Base-by-base conservation (phyloP, 2,888 invertebrate genomes). In the Dichetophora obliterata region DNA sequence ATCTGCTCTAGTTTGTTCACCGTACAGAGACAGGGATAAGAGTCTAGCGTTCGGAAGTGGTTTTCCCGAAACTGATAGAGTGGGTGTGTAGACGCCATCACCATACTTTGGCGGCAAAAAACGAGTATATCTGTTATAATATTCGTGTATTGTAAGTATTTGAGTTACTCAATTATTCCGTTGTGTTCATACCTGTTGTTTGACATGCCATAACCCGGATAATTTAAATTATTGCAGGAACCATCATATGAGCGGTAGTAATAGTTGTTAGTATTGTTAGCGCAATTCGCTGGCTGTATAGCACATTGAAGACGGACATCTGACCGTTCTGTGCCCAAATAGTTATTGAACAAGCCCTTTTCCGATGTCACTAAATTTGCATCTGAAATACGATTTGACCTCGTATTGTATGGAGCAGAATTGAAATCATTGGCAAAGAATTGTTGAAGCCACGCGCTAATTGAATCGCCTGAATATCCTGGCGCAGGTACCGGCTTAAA, bases 171-270 rank as follows among this genome's bases (percentile, higher is more conserved):
- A 9, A n/a, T 19, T 22, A 8, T 19, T 19, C 6, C 34, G 14
- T 19, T 27, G 19, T 27, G 48, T 34, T 14, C 50, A 72, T 76
- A 80, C 80, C 79, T 81, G 0, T 80, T 73, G 1, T 74, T 80
- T 9, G 82, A 80, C 80, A 83, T 83, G 16, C 84, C 84, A 74
- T 76, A 82, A 1, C 76, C 79, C 14, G 83, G 85, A 72, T 84
- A 79, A 19, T 82, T 59, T 3, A 88, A 78, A 61, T 86, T 87
- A 63, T 87, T 87, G 57, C 87, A 87, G 0, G 87, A 79, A 0
- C 87, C 87, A 76, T 87, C 87, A 14, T 81, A 75, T n/a, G 80
- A 83, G 16, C 87, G 84, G 75, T 84, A 87, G n/a, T 83, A 80
- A 59, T 84, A 79, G 59, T 83, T 85, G 14, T 54, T 82, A 0